These are phyloP conservation scores for Acromyrmex charruanus DNA, from an alignment of 1,140 invertebrate genomes.

Conservation along the genomic window DNA sequence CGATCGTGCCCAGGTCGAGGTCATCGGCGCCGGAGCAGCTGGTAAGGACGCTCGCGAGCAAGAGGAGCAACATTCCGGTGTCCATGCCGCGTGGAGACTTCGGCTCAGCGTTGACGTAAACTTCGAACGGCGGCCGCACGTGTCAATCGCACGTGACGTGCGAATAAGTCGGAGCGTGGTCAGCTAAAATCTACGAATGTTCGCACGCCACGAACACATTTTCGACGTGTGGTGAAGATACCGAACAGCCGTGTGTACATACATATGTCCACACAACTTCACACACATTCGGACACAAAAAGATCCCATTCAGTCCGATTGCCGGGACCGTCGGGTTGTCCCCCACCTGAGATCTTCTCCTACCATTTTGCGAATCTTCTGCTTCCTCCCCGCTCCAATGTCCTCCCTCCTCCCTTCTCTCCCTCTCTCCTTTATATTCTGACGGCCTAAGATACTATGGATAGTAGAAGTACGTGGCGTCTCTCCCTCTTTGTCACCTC, in stretches of 20 bases:
- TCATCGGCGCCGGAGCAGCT: constrained; percentile 55
- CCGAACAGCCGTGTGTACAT: no score
- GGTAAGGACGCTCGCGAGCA: constrained; percentile 16
- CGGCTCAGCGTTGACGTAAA: not conserved
- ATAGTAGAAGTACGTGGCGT: not conserved
- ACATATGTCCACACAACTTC: not conserved
- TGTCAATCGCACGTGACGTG: constrained; percentile 14
- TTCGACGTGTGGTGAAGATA: not conserved
- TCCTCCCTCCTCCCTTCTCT: no score
- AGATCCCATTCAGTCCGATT: no score
- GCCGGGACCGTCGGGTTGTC: not conserved
- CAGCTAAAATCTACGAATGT: not conserved
- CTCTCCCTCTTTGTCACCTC: not conserved
- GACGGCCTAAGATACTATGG: no score
- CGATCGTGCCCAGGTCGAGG: constrained; percentile 73
- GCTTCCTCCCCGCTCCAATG: not conserved
- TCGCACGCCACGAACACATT: not conserved
- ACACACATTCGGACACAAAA: not conserved
- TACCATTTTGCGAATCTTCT: not conserved
- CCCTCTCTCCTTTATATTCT: not conserved
- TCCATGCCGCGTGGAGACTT: constrained; percentile 27
- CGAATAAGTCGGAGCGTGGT: not conserved
- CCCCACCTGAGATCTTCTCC: not conserved
- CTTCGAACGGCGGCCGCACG: not conserved
- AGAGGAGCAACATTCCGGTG: not conserved